phyloP scores from a whole-genome alignment of 2,888 invertebrate genomes.

The Campopleginae sp. region DNA sequence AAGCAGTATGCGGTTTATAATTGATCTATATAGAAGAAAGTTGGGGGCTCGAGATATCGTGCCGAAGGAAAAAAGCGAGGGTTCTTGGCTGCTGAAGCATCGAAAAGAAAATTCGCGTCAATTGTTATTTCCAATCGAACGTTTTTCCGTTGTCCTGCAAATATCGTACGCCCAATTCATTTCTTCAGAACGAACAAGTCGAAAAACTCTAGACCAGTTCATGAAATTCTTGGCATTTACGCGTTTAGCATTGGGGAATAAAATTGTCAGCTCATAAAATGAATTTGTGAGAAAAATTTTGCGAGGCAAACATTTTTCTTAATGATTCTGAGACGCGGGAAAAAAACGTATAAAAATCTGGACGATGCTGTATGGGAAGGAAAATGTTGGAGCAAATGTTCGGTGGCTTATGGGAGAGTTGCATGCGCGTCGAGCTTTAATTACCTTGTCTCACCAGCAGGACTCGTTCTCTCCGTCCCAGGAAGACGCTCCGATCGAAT shows the following conservation, averaged over 20 bases:
- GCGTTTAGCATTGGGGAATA: neutral
- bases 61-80: neutral
- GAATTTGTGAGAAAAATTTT: neutral
- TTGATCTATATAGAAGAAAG: neutral
- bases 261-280: neutral
- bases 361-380: constrained; percentile 24
- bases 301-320: neutral
- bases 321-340: neutral
- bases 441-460: constrained; percentile 74
- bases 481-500: constrained; percentile 38
- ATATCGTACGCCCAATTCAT: neutral
- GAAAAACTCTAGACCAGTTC: too few relatives aligned
- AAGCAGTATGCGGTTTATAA: constrained; percentile 8
- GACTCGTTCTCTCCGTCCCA: constrained; percentile 48
- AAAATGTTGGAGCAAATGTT: constrained; percentile 60
- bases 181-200: neutral
- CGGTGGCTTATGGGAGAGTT: constrained; percentile 71
- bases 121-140: neutral
- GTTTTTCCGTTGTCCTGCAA: neutral
- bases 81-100: neutral
- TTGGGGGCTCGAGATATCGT: neutral
- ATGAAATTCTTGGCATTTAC: neutral
- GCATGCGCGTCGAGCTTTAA: constrained; percentile 76
- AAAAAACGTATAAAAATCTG: constrained; percentile 20
- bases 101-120: neutral